phyloP scores from a whole-genome alignment of 2,797 vertebrate genomes.

The Cichlasoma orientale region DNA sequence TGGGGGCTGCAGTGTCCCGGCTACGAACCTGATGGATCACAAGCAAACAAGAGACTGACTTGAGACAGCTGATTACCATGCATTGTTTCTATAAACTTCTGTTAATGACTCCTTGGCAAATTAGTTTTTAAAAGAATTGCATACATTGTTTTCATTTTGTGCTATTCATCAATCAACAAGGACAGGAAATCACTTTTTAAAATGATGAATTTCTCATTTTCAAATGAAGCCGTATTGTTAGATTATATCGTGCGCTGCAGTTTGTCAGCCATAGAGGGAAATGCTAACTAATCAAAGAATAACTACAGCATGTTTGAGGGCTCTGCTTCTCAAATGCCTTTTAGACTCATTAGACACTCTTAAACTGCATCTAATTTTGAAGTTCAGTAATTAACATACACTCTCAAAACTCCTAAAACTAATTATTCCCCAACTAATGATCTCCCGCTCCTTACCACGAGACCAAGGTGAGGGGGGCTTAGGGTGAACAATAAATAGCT shows the following conservation, averaged over 20 bases:
- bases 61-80: background rate
- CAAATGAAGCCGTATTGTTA: conserved; percentile 28
- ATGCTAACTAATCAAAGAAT: conserved; percentile 53
- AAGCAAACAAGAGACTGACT: conserved; percentile 9
- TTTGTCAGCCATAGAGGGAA: conserved; percentile 44
- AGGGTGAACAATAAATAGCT: conserved; percentile 36
- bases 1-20: conserved; percentile 88
- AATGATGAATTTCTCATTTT: conserved; percentile 32
- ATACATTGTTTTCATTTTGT: conserved; percentile 19
- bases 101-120: conserved; percentile 1
- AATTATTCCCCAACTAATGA: conserved; percentile 60
- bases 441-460: conserved; percentile 24
- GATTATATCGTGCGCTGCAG: conserved; percentile 39
- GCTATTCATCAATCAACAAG: conserved; percentile 21
- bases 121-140: background rate
- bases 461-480: conserved; percentile 21
- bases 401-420: conserved; percentile 34
- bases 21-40: conserved; percentile 79
- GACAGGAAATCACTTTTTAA: conserved; percentile 20
- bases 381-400: conserved; percentile 58
- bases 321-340: conserved; percentile 21
- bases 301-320: conserved; percentile 39
- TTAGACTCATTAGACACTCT: conserved; percentile 41
- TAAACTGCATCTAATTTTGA: conserved; percentile 42
- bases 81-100: background rate